Conservation (phyloP, 1,140 invertebrate genomes). For the Camponotus floridanus region DNA sequence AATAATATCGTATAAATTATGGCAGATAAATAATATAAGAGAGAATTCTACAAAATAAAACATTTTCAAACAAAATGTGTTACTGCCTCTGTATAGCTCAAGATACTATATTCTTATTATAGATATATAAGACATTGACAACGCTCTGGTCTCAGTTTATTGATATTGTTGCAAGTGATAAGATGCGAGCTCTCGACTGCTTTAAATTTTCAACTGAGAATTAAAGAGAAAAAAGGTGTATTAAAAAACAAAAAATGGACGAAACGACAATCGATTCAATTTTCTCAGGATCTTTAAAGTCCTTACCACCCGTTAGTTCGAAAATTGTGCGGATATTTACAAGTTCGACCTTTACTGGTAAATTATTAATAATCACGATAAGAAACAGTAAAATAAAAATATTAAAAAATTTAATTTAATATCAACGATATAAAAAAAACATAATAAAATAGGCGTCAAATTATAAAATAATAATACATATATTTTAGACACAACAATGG, state of each 20-base stretch:
- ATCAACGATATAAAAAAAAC: not conserved
- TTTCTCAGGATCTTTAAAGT: conserved; percentile 95
- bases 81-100: conserved; percentile 23
- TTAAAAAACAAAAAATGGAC: conserved; percentile 89
- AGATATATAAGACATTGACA: conserved; percentile 48
- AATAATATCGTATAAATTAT: conserved; percentile 6
- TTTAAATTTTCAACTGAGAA: conserved; percentile 16
- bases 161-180: conserved; percentile 30
- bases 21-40: not conserved
- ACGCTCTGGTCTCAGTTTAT: conserved; percentile 57
- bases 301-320: conserved; percentile 97
- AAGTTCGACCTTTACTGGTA: conserved; percentile 99
- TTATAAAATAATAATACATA: not conserved
- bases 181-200: not conserved
- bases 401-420: conserved; percentile 14
- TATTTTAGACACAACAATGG: conserved; percentile 96
- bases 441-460: not conserved
- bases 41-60: not conserved
- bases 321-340: conserved; percentile 99
- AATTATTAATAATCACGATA: conserved; percentile 60
- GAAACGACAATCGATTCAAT: conserved; percentile 96
- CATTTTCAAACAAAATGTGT: not conserved
- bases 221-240: conserved; percentile 8
- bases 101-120: conserved; percentile 45
- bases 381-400: conserved; percentile 5